A percentile compares a stretch with the other conserved stretches of the same genome.
These are phyloP conservation scores for Chesias legatella DNA, from an alignment of 2,888 invertebrate species.

Conservation along the genomic window DNA sequence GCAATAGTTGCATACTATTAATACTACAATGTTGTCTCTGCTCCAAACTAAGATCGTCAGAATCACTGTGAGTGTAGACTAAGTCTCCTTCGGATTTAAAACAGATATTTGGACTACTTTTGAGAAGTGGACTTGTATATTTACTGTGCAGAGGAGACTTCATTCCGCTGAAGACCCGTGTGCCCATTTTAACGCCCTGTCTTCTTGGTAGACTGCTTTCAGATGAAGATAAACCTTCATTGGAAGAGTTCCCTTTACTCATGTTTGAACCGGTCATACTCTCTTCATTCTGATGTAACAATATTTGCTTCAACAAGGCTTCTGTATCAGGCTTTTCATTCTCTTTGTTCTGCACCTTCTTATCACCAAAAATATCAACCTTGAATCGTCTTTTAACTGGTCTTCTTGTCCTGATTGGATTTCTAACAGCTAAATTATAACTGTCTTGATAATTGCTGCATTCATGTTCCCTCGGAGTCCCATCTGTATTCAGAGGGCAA, in stretches of 20 bases:
- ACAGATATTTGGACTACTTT: conserved; percentile 42
- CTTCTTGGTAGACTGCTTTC: conserved; percentile 79
- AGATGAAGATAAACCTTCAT: conserved; percentile 72
- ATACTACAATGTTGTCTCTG: conserved; percentile 74
- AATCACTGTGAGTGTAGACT: conserved; percentile 68
- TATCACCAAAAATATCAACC: conserved; percentile 71
- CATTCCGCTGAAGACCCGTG: conserved; percentile 82
- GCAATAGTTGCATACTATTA: conserved; percentile 72
- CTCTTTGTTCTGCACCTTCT: conserved; percentile 84
- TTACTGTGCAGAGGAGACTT: conserved; percentile 50
- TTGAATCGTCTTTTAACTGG: conserved; percentile 76
- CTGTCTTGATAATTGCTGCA: conserved; percentile 76
- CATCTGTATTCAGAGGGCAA: conserved; percentile 66
- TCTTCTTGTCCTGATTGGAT: conserved; percentile 58
- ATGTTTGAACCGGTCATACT: conserved; percentile 38
- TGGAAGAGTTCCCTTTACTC: conserved; percentile 60
- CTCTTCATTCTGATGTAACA: conserved; percentile 59
- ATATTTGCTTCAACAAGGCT: conserved; percentile 59
- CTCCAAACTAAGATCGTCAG: conserved; percentile 67
- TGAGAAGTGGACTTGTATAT: conserved; percentile 44
- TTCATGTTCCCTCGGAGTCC: conserved; percentile 49
- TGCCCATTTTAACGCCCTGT: conserved; percentile 88
- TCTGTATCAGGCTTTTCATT: conserved; percentile 83
- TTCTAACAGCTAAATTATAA: conserved; percentile 73
- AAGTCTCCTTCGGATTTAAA: conserved; percentile 62